Base-by-base conservation (phyloP, 2,113 vertebrate species). In the Nannobrachium achirus region DNA sequence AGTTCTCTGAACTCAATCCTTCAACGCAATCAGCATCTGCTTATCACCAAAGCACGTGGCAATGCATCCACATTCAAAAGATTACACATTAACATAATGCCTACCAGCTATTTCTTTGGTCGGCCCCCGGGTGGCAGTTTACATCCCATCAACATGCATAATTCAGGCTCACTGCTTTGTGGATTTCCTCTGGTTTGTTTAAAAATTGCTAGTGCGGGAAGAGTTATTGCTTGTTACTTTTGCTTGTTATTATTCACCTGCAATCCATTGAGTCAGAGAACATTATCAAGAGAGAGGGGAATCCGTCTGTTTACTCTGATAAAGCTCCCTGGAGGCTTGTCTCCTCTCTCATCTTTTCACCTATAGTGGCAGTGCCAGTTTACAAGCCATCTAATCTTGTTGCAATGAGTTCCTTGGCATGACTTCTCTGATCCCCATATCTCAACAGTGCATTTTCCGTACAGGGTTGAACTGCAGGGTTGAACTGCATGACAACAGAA, bases 71-170 rank as follows among this genome's bases (percentile, higher is more conserved):
- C 56, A 73, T 66, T 75, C 62, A 42, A 9, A 33, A 40, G 16
- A 3, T 2, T 44, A 19, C 7, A 71, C 1, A 63, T 78, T 72
- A 72, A 10, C 63, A 77, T 71, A 71, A 71, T 53, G 38, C 66
- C 38, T 10, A 3, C 20, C 19, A 69, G 53, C 66, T 10, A 40
- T 18, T 25, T 45, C 38, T 66, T 16, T 52, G 16, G 46, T 50
- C n/a, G 39, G 46, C 63, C 58, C 0, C 1, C 38, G n/a, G n/a
- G n/a, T n/a, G n/a, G 64, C 20, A 14, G 53, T 56, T 57, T 56
- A 41, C 11, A 66, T 56, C 10, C 50, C 11, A 52, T 4, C 13
- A 1, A 7, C 10, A 53, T 63, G 41, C 48, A 71, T 71, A 68
- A 71, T 50, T 39, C 38, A 38, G 7, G 3, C 13, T 41, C n/a